A percentile compares a stretch with the other conserved stretches of the same genome.
phyloP scores from a whole-genome alignment of 2,888 invertebrate genomes.

The Callimorpha dominula region DNA sequence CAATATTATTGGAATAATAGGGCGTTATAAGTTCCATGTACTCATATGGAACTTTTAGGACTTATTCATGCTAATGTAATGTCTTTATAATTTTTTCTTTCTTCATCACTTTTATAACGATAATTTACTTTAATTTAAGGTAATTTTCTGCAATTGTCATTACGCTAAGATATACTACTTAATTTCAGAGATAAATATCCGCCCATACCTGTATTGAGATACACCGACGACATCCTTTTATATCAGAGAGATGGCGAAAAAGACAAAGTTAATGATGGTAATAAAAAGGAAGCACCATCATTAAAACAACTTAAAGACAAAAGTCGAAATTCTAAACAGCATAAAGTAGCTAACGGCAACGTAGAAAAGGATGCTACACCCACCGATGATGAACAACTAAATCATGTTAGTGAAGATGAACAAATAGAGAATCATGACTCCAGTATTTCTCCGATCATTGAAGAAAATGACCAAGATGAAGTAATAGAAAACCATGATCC shows the following conservation, averaged over 20 bases:
- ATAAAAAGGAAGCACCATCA: conserved; percentile 39
- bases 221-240: conserved; percentile 55
- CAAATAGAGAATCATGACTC: conserved; percentile 15
- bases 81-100: too few species aligned
- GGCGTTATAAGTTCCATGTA: not conserved
- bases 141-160: not conserved
- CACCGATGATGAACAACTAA: conserved; percentile 32
- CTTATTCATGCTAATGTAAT: too few species aligned
- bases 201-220: conserved; percentile 53
- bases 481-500: conserved; percentile 7
- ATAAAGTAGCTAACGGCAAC: conserved; percentile 19
- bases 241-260: conserved; percentile 41
- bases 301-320: conserved; percentile 31
- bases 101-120: not conserved
- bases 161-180: not conserved
- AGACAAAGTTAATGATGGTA: conserved; percentile 13
- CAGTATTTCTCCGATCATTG: conserved; percentile 18
- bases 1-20: not conserved
- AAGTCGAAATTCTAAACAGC: conserved; percentile 31
- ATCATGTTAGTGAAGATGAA: conserved; percentile 23
- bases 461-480: conserved; percentile 30
- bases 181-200: conserved; percentile 66
- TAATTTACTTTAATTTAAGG: not conserved
- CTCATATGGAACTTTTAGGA: not conserved
- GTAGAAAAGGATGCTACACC: conserved; percentile 20